Evolutionary conservation across 2,797 vertebrate species (phyloP).

Genomic region (Labroides dimidiatus): DNA sequence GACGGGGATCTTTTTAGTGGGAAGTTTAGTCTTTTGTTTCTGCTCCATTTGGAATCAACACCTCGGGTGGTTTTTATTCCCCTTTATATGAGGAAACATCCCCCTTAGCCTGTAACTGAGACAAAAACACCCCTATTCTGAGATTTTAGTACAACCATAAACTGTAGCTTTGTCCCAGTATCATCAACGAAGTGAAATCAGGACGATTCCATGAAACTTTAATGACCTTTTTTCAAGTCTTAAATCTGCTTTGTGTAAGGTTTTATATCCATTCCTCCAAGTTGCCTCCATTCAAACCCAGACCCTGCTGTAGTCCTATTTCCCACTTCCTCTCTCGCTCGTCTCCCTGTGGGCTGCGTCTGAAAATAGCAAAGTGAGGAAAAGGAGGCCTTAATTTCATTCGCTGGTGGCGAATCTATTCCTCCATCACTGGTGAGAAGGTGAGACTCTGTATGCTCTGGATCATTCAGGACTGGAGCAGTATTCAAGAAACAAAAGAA

Average conservation of each 20-base stretch:
- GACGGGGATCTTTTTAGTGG: constrained; percentile 7
- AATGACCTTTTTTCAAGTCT: constrained; percentile 13
- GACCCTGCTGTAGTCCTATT: constrained; percentile 51
- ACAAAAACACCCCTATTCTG: neutral
- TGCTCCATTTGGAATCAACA: constrained; percentile 2
- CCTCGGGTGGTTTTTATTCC: neutral
- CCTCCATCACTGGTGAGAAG: constrained; percentile 46
- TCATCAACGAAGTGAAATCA: constrained; percentile 1
- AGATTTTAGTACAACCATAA: neutral
- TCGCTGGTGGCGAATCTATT: constrained; percentile 48
- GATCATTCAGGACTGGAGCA: constrained; percentile 24
- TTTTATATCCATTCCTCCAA: constrained; percentile 16
- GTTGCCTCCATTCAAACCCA: constrained; percentile 42
- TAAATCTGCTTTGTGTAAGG: constrained; percentile 2
- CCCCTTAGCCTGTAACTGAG: neutral
- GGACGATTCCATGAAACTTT: constrained; percentile 1
- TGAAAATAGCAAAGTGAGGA: constrained; percentile 73
- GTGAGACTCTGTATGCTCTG: constrained; percentile 21
- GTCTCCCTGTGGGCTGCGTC: constrained; percentile 60
- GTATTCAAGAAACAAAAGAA: constrained; percentile 23
- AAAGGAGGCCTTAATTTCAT: constrained; percentile 67
- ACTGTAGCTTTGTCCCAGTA: neutral
- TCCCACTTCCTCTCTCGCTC: constrained; percentile 61
- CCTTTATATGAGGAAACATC: no score
- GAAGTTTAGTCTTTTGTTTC: constrained; percentile 4